Conservation (phyloP, 2,888 invertebrate species). For the Sinohyriopsis cumingii region DNA sequence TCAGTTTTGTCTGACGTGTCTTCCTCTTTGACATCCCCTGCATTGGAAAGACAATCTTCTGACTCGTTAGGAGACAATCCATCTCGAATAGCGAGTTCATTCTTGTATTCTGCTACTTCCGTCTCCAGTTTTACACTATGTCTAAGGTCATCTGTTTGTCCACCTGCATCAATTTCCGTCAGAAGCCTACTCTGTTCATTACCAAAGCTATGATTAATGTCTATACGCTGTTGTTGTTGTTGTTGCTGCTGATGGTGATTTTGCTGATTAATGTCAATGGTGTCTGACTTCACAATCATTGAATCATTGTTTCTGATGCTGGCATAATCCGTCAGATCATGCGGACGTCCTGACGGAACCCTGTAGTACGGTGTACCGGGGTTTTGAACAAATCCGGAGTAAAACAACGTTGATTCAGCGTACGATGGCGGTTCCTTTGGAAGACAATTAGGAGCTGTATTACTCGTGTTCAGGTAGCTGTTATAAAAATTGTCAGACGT, state of each 20-base stretch:
- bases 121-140: constrained; percentile 22
- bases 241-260: constrained; percentile 4
- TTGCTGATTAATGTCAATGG: constrained; percentile 31
- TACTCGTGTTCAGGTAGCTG: constrained; percentile 34
- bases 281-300: constrained; percentile 40
- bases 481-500: constrained; percentile 46
- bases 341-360: constrained; percentile 31
- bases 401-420: constrained; percentile 51
- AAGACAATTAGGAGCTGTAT: constrained; percentile 37
- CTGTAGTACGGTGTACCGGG: constrained; percentile 44
- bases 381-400: constrained; percentile 45
- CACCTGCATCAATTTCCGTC: constrained; percentile 18
- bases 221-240: constrained; percentile 1
- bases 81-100: constrained; percentile 33
- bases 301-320: constrained; percentile 33
- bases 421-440: constrained; percentile 54
- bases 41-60: constrained; percentile 25
- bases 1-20: constrained; percentile 24
- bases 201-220: constrained; percentile 33
- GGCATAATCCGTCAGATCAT: constrained; percentile 34
- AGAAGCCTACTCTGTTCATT: constrained; percentile 32
- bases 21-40: constrained; percentile 29
- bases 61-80: constrained; percentile 34
- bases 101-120: constrained; percentile 36
- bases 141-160: constrained; percentile 6